Evolutionary conservation across 1,140 invertebrate species (phyloP), one percentile per base, ranked within the genome.

Genomic region (Drosophila auraria): DNA sequence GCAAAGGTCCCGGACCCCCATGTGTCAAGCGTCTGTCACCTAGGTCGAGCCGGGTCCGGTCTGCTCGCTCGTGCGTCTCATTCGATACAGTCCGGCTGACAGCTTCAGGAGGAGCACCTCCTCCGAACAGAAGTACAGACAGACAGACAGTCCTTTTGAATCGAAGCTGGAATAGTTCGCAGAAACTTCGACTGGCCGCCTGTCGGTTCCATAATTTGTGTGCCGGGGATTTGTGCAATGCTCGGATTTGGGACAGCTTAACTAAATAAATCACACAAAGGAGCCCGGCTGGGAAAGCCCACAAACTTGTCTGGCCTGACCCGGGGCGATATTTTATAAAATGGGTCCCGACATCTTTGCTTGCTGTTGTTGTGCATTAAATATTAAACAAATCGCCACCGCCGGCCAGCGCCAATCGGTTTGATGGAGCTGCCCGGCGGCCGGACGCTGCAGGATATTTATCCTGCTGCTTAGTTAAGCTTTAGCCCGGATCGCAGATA

Each of bases 391-490:
- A 86, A 87, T 87, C 74, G 82, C 60, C 61, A 53, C 56, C 61
- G 64, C 54, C 59, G 73, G 42, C 61, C 68, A 79, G 65, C 68
- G 68, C 50, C 72, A 77, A 66, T 57, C 71, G 45, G 72, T 75
- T 82, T 89, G 84, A 84, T 82, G 83, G 86, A 81, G 78, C 63
- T 58, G 51, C 54, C 50, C 36, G 45, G 23, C 12, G n/a, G 44
- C 20, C 44, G 17, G 45, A 64, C 42, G 60, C 53, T 78, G 50
- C 75, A 36, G 73, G 69, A 75, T 82, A 80, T 78, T 90, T 90
- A 90, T 84, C 86, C 84, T 70, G 84, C 86, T 89, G 79, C 83
- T 89, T 82, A 83, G 83, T 90, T 86, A 86, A 80, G 82, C 73
- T 78, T 86, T 82, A 80, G 82, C 73, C 80, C 81, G 80, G 61